Evolutionary conservation across 2,113 vertebrate species (phyloP).

Genomic region (Saguinus imperator): DNA sequence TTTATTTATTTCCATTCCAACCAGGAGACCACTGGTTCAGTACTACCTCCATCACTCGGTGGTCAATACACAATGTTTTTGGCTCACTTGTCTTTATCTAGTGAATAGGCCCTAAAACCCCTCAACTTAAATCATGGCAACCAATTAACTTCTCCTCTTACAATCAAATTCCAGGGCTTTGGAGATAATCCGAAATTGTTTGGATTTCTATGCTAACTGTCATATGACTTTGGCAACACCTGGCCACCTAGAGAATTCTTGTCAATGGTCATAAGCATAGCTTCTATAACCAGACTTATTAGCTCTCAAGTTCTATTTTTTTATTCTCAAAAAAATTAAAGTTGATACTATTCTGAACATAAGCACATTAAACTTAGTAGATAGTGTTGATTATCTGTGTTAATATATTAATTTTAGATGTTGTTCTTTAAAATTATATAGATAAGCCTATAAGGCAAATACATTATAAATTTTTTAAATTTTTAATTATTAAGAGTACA

Average conservation of each 20-base stretch:
- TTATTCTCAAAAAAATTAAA: constrained; percentile 5
- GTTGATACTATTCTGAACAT: background rate
- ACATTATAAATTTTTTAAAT: background rate
- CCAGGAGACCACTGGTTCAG: background rate
- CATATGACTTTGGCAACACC: background rate
- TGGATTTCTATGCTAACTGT: background rate
- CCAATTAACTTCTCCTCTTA: background rate
- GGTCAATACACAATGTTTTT: background rate
- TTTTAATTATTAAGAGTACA: too few species aligned
- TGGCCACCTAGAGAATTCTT: background rate
- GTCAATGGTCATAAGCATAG: background rate
- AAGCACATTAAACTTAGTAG: background rate
- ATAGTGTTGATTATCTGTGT: background rate
- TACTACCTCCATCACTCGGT: background rate
- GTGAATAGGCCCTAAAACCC: background rate
- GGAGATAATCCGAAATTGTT: too few species aligned
- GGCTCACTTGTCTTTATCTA: background rate
- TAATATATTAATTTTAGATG: background rate
- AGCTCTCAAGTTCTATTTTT: background rate
- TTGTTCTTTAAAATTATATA: background rate
- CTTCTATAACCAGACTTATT: background rate
- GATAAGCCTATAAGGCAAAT: background rate
- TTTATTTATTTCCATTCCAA: background rate
- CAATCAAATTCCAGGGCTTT: background rate
- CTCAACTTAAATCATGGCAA: background rate